A percentile compares a stretch with the other conserved stretches of the same genome.
Conservation (phyloP, 2,797 vertebrate species). For the Tinamus major region DNA sequence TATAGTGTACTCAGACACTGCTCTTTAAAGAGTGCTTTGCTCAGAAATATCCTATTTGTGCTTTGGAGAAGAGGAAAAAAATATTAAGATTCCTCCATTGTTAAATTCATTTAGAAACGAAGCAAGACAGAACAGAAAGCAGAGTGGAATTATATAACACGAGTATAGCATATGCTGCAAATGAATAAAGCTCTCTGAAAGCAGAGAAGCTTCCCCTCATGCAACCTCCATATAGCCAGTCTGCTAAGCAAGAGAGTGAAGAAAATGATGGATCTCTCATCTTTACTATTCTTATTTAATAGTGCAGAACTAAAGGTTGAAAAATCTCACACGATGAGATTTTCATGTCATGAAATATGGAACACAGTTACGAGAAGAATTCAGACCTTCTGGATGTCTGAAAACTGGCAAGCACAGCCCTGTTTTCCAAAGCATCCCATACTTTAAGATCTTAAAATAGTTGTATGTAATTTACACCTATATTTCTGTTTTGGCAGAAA, state of each 20-base stretch:
- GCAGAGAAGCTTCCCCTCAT: background rate
- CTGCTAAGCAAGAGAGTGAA: background rate
- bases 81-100: background rate
- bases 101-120: background rate
- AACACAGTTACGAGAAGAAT: background rate
- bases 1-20: background rate
- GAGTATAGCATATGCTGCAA: background rate
- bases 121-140: background rate
- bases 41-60: conserved; percentile 1
- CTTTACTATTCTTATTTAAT: background rate
- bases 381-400: background rate
- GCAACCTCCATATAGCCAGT: background rate
- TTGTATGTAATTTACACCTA: background rate
- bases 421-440: background rate
- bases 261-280: background rate
- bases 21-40: background rate
- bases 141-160: background rate
- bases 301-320: background rate
- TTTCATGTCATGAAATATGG: conserved; percentile 22
- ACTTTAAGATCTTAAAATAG: background rate
- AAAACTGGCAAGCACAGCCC: background rate
- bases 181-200: background rate
- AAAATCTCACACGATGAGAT: conserved; percentile 10
- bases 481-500: background rate
- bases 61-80: background rate